Conservation (phyloP, 1,140 invertebrate genomes). For the Caenorhabditis latens region DNA sequence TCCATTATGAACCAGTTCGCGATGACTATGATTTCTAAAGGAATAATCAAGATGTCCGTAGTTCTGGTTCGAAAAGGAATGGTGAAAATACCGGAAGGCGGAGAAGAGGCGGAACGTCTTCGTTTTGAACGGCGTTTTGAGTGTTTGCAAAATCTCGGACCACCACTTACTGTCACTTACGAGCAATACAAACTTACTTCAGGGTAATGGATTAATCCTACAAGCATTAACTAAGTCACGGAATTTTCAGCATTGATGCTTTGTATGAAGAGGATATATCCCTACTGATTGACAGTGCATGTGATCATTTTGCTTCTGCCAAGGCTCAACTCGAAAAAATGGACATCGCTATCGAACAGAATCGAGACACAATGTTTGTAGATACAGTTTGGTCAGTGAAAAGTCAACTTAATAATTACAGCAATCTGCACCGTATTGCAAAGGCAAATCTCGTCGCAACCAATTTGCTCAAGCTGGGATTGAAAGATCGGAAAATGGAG, state of each 20-base stretch:
- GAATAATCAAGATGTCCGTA: constrained; percentile 1
- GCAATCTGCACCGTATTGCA: neutral
- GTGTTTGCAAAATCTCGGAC: neutral
- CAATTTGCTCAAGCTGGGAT: neutral
- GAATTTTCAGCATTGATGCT: neutral
- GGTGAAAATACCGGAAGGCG: neutral
- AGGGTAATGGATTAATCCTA: neutral
- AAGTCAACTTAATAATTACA: neutral
- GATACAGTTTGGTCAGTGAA: neutral
- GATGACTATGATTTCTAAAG: neutral
- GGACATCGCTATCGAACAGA: neutral
- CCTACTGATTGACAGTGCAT: neutral
- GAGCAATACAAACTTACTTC: neutral
- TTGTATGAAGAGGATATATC: neutral
- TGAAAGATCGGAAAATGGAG: neutral
- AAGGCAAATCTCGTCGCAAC: neutral
- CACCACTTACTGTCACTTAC: neutral
- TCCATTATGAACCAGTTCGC: neutral
- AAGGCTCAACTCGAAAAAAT: neutral
- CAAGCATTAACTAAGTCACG: neutral
- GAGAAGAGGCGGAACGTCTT: constrained; percentile 9
- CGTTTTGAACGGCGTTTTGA: constrained; percentile 23
- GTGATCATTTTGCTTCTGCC: neutral
- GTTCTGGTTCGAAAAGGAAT: neutral
- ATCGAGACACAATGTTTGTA: neutral